phyloP scores from a whole-genome alignment of 2,888 invertebrate species.

The Cryptocephalus primarius region DNA sequence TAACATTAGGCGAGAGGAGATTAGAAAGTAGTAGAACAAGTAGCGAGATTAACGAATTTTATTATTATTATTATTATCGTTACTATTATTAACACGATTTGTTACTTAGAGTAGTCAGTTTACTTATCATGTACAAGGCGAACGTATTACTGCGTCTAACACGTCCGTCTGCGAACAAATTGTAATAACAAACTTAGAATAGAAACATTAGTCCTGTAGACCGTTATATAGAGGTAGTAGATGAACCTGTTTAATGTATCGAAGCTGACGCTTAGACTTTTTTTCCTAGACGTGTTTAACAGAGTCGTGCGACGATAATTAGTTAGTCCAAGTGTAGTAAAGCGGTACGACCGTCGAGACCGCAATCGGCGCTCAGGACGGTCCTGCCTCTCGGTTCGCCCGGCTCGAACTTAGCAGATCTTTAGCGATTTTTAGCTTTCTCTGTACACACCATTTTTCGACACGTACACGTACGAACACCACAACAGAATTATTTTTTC shows the following conservation, averaged over 20 bases:
- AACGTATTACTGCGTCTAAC: neutral
- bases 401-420: too few species aligned
- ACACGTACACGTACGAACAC: too few species aligned
- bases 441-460: too few species aligned
- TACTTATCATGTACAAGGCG: slow-evolving; percentile 2
- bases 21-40: slow-evolving; percentile 13
- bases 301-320: slow-evolving; percentile 4
- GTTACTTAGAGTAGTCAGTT: slow-evolving; percentile 15
- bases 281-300: slow-evolving; percentile 9
- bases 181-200: slow-evolving; percentile 14
- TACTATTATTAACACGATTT: slow-evolving; percentile 1
- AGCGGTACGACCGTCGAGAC: too few species aligned
- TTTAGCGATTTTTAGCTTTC: too few species aligned
- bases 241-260: too few species aligned
- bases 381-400: too few species aligned
- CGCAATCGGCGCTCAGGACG: too few species aligned
- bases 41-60: neutral
- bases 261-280: slow-evolving; percentile 9
- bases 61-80: neutral
- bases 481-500: too few species aligned
- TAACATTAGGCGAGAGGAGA: slow-evolving; percentile 20
- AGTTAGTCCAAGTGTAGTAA: too few species aligned
- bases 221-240: slow-evolving; percentile 1
- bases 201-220: slow-evolving; percentile 16
- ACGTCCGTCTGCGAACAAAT: slow-evolving; percentile 2